Evolutionary conservation across 2,113 vertebrate species (phyloP).

Genomic region (Jacana jacana): DNA sequence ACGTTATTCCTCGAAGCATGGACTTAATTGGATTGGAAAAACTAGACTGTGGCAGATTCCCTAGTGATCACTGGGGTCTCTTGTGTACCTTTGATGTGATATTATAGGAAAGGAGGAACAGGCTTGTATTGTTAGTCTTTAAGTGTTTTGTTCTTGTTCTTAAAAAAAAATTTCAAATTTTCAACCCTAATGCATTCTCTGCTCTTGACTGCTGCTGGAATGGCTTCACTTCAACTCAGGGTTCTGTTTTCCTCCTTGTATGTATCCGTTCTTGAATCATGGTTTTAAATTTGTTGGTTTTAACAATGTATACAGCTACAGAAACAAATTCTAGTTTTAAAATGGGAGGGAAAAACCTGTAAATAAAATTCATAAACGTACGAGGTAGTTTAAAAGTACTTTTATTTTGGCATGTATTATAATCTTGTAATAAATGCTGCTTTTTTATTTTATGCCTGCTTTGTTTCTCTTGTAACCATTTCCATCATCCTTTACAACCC

Average conservation of each 20-base stretch:
- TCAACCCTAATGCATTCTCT: fast-evolving
- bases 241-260: background rate
- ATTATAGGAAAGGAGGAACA: background rate
- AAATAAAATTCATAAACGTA: background rate
- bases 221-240: background rate
- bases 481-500: background rate
- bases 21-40: constrained; percentile 90
- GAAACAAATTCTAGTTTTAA: background rate
- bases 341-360: background rate
- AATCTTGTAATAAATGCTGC: constrained; percentile 12
- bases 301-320: background rate
- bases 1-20: constrained; percentile 82
- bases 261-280: background rate
- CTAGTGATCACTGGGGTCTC: constrained; percentile 97
- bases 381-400: background rate
- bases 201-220: background rate
- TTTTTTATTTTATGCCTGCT: background rate
- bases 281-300: background rate
- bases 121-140: background rate
- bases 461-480: background rate
- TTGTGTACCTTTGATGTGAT: constrained; percentile 83
- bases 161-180: background rate
- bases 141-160: background rate
- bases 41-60: constrained; percentile 89
- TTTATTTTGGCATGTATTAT: constrained; percentile 3